Percentiles rank a stretch among this genome's conserved stretches.
These are phyloP conservation scores for Thinocorus orbignyianus DNA, from an alignment of 2,113 vertebrate species.

Conservation along the genomic window DNA sequence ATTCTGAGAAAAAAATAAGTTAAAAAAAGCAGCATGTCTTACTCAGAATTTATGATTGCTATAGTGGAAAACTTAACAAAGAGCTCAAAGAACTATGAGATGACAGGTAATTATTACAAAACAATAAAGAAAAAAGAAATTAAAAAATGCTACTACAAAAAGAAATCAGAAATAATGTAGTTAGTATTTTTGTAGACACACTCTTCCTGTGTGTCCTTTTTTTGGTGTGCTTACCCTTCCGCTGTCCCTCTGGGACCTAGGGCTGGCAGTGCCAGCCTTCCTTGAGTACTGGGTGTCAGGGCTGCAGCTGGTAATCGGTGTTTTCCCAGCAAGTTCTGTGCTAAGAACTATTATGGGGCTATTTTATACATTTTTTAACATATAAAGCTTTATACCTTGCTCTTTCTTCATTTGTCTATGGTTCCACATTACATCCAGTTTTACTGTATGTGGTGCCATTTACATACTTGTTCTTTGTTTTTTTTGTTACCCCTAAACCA, in stretches of 20 bases:
- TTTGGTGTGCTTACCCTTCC: background rate
- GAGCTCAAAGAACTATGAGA: background rate
- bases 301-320: accelerated
- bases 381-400: background rate
- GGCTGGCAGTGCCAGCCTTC: accelerated
- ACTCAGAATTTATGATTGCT: background rate
- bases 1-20: background rate
- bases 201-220: background rate
- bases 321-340: background rate
- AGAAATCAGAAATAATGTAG: background rate
- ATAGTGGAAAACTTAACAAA: background rate
- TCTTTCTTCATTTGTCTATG: background rate
- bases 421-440: background rate
- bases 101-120: background rate
- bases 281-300: accelerated
- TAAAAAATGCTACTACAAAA: background rate
- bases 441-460: background rate
- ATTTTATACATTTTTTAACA: background rate
- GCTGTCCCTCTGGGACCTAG: background rate
- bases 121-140: background rate
- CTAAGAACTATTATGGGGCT: background rate
- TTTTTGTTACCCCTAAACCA: background rate
- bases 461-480: background rate
- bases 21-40: background rate
- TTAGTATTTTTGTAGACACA: background rate